Evolutionary conservation across 2,888 invertebrate species (phyloP), one percentile per base, ranked within the genome.

Genomic region (Scaptomyza flava): DNA sequence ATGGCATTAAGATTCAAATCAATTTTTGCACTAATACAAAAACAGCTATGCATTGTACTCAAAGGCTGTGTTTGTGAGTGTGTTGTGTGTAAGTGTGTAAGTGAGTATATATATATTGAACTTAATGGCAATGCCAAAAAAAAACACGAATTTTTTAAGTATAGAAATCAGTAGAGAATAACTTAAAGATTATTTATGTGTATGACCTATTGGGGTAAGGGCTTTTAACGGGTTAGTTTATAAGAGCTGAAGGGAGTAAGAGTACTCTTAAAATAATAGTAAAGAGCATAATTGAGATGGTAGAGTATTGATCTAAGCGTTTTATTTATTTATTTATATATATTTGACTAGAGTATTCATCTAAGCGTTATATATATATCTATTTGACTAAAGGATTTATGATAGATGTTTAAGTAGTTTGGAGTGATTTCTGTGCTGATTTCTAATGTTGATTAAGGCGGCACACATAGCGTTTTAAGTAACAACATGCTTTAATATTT

Each of bases 11-110:
- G 56, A 66, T 57, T 63, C 42, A 63, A 67, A 41, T 70, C 31
- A 61, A 71, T 52, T 42, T 65, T 56, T 43, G 48, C 60, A 57
- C 69, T 72, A 73, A 66, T 65, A 71, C 52, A 56, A 60, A 65
- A 60, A 69, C 57, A 71, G 61, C 72, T 72, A 72, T 50, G 60
- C 66, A 70, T 65, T 69, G 41, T 60, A 69, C 69, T 70, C 43
- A 54, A 54, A 59, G 60, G 33, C 53, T 54, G 47, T 52, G 33
- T 52, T 11, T 42, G 23, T 65, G 45, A 42, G 20, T 47, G 57
- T 56, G 27, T 38, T 45, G n/a, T 50, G 30, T 45, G 46, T 34
- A 38, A 36, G 47, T 41, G 43, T 48, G n/a, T 57, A 17, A 31
- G 31, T 11, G n/a, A 6, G 34, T 34, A 34, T 17, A 30, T 30